Conservation (phyloP, 2,113 vertebrate genomes). For the Zonotrichia leucophrys region DNA sequence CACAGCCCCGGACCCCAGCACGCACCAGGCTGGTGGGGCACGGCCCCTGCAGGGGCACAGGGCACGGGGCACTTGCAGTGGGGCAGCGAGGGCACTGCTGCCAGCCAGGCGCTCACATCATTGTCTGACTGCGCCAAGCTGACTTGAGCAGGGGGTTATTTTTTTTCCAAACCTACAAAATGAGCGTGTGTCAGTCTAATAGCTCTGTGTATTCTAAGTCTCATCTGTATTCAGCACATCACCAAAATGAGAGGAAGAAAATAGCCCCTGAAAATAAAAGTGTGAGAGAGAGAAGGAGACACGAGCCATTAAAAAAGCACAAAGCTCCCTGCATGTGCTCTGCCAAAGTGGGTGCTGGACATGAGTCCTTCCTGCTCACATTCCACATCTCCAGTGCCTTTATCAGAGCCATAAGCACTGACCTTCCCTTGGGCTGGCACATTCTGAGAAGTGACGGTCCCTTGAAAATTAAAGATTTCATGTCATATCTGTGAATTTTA, state of each 20-base stretch:
- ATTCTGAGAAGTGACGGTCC: background rate
- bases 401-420: background rate
- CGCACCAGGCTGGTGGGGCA: background rate
- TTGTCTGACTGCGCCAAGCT: background rate
- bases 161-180: background rate
- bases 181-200: background rate
- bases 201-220: background rate
- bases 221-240: conserved; percentile 51
- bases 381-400: background rate
- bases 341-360: background rate
- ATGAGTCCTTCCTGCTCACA: accelerated
- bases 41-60: accelerated
- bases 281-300: background rate
- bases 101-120: background rate
- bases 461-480: background rate
- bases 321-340: background rate
- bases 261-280: conserved; percentile 53
- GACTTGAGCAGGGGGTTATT: background rate
- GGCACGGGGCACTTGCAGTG: accelerated
- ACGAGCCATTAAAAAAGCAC: background rate
- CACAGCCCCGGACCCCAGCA: background rate
- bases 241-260: conserved; percentile 1
- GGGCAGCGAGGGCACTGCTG: accelerated
- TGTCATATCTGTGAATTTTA: background rate
- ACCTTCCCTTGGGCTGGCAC: background rate